Base-by-base conservation (phyloP, 2,797 vertebrate species). In the Caiman crocodilus region DNA sequence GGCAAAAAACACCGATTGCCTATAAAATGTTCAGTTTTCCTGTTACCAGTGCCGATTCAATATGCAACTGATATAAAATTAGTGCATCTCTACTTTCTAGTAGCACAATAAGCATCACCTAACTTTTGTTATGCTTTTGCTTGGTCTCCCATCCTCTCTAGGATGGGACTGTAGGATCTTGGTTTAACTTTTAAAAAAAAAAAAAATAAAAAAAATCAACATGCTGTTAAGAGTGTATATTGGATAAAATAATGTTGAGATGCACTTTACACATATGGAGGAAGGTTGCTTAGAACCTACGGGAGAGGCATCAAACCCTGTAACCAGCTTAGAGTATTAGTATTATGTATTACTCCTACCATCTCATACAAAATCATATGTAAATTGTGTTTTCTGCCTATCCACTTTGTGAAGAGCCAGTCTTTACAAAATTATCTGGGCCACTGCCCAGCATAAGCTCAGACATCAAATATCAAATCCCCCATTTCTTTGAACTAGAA, bases 401-500 rank as follows among this genome's bases (percentile, higher is more conserved):
- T 12, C 60, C 50, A 56, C 58, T 93, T 87, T 6, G 85, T 28
- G 50, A 86, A 61, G 23, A 65, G 16, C 56, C 32, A 65, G 13
- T 69, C 71, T 79, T 57, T n/a, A 82, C 23, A 21, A 91, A 90
- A 88, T 58, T 16, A 73, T 42, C 76, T 81, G 79, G 76, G 74
- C n/a, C 61, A 92, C 55, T 1, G 14, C 42, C 42, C 77, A 93
- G 75, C 17, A 82, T 9, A 78, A 84, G 94, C 17, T 35, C 25
- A 56, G 16, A 8, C 20, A 61, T 74, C 82, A 79, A 88, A 88
- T 42, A 61, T 74, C 82, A 79, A 88, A 88, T 42, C 60, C 69
- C 42, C 10, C 90, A 74, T 89, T 30, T 81, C 50, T 90, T 82
- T 3, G 63, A 73, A 75, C 84, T 89, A 82, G 92, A 61, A 61